Conservation (phyloP, 2,113 vertebrate species). For the Myiozetetes cayanensis region DNA sequence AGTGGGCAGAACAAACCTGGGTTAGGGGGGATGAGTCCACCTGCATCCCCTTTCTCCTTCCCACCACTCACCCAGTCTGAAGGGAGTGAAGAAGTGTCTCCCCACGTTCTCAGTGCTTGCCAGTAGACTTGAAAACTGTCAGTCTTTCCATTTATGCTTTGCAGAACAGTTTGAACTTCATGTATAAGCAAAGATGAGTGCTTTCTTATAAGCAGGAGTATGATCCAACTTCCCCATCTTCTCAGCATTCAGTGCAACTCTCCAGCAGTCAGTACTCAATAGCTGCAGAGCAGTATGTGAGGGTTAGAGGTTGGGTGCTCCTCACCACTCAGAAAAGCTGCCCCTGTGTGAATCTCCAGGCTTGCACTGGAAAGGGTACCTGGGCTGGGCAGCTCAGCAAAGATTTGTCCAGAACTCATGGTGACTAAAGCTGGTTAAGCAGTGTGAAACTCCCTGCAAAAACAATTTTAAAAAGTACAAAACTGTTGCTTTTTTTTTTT, state of each 20-base stretch:
- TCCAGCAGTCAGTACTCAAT: not conserved
- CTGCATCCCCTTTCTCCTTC: not conserved
- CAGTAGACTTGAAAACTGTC: not conserved
- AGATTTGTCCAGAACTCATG: not conserved
- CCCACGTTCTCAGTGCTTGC: not conserved
- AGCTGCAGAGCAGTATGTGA: not conserved
- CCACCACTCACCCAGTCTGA: not conserved
- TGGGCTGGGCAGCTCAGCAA: not conserved
- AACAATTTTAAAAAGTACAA: not conserved
- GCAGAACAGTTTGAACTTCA: not conserved
- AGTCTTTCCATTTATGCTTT: not conserved
- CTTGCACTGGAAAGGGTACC: rapidly evolving
- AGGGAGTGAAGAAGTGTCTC: not conserved
- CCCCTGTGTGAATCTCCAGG: not conserved
- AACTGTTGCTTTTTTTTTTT: rapidly evolving
- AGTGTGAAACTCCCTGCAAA: not conserved
- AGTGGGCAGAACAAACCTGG: not conserved
- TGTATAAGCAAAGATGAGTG: not conserved
- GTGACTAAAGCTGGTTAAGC: not conserved
- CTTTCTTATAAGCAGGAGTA: not conserved
- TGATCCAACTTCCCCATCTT: not conserved
- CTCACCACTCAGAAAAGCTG: not conserved
- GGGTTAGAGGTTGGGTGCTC: not conserved
- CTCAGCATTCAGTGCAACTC: not conserved
- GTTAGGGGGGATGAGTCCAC: not conserved